These are phyloP conservation scores for Drosophila borealis DNA, from an alignment of 2,888 invertebrate genomes.

Conservation along the genomic window DNA sequence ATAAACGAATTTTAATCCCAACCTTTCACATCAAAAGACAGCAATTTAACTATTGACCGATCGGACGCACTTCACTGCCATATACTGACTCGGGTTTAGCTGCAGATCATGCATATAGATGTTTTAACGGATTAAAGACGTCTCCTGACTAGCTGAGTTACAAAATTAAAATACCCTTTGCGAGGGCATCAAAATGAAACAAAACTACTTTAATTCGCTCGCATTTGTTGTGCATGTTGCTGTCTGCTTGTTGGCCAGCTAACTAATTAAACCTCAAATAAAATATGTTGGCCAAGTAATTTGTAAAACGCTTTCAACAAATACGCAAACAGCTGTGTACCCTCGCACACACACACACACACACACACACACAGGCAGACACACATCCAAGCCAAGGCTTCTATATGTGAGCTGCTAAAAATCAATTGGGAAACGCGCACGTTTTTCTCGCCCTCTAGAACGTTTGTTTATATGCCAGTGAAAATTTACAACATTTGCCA, in stretches of 20 bases:
- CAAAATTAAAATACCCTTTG: no score
- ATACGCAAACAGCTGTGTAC: conserved; percentile 44
- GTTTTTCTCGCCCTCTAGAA: conserved; percentile 34
- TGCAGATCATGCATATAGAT: no score
- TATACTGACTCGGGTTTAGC: no score
- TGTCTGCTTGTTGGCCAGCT: conserved; percentile 52
- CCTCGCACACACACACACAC: background rate
- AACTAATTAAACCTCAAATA: conserved; percentile 78
- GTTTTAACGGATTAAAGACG: no score
- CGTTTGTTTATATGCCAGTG: conserved; percentile 33
- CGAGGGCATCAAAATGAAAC: background rate
- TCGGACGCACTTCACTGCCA: no score
- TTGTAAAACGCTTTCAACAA: conserved; percentile 51
- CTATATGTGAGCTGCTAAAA: conserved; percentile 39
- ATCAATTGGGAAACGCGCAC: conserved; percentile 68
- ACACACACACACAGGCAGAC: background rate
- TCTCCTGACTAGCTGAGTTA: no score
- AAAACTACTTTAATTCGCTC: conserved; percentile 10
- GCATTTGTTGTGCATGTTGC: conserved; percentile 14
- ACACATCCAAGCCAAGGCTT: background rate
- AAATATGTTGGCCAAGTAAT: conserved; percentile 65
- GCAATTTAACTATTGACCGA: no score
- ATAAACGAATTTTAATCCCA: no score
- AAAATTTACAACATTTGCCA: conserved; percentile 59
- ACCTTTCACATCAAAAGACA: no score